Evolutionary conservation across 2,888 invertebrate species (phyloP), one percentile per base, ranked within the genome.

Genomic region (Dermolepida albohirtum): DNA sequence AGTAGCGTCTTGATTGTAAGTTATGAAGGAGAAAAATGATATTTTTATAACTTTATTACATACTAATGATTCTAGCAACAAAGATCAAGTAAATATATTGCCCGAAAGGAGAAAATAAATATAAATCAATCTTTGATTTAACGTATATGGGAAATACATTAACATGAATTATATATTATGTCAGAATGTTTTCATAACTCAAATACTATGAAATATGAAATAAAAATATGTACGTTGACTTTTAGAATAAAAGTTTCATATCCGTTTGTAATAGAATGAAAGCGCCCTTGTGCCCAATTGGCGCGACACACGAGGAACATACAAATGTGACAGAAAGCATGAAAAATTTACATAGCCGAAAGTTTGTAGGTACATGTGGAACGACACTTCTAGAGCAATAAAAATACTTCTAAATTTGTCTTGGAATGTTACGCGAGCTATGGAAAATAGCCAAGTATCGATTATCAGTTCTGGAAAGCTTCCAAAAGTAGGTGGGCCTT

Each of bases 401-500:
- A 54, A 40, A 40, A 54, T 54, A 54, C 54, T 40, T 54, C n/a
- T 54, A 54, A 14, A 54, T 54, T 54, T 54, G 17, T 54, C 40
- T 39, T 16, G 17, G 54, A 54, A 54, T 54, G 17, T 17, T 34
- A 4, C 17, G 16, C 17, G 40, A 54, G 8, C 12, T 16, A 54
- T 1, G 5, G 41, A 52, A 40, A 41, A 54, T 17, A 40, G 54
- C 17, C 40, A 11, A 7, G 5, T 54, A 54, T 54, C 54, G 54
- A 54, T 54, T 54, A 40, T 11, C 54, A 54, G 17, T 54, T 54
- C 16, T 54, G 54, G 54, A 54, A n/a, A 11, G 10, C 12, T 16
- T 54, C 54, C 54, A 54, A 40, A 54, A 54, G 4, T 5, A 17
- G 40, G 40, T 5, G 17, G 40, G 11, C 6, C 10, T 40, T 10